Base-by-base conservation (phyloP, 2,797 vertebrate species). In the Triplophysa yarkandensis region DNA sequence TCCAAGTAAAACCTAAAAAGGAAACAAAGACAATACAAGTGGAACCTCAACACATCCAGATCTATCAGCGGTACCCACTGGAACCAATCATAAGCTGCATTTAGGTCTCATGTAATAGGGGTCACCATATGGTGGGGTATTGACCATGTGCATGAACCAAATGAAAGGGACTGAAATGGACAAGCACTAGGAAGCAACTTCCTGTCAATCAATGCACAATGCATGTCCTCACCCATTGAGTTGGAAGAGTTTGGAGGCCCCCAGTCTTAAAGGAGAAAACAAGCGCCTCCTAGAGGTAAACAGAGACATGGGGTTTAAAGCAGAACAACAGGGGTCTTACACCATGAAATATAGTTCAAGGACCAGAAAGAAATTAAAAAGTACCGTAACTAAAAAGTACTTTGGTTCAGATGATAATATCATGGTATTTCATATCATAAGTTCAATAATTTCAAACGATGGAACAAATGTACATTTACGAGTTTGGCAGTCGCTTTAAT, bases 281-380 rank as follows among this genome's bases (percentile, higher is more conserved):
- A 87, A 92, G 90, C 89, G 89, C 91, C 90, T 93, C 92, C 92
- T 93, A 92, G 83, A 86, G 88, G 90, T 92, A 90, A 88, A 92
- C 89, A 92, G 84, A 92, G 78, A 91, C 86, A 93, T 86, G 86
- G 82, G 85, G 84, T 89, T 91, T 90, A 76, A 62, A 81, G 66
- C 66, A 67, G 19, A 48, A 60, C 54, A 79, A n/a, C 13, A 73
- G 44, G 71, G 71, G 62, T 52, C 52, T 10, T 58, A 46, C 28
- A 32, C 55, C 16, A 58, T 17, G 10, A 23, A 14, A n/a, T 21
- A 63, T 54, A 50, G 52, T 34, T 44, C 19, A 57, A 27, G 19
- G 71, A 41, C 13, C 41, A 58, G 44, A 74, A 43, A n/a, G n/a
- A 43, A 65, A 55, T n/a, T 19, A 6, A 44, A 27, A 28, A 57